A percentile compares a stretch with the other conserved stretches of the same genome.
Conservation (phyloP, 92 coral and sea anemone species). For the Actinostola sp. region DNA sequence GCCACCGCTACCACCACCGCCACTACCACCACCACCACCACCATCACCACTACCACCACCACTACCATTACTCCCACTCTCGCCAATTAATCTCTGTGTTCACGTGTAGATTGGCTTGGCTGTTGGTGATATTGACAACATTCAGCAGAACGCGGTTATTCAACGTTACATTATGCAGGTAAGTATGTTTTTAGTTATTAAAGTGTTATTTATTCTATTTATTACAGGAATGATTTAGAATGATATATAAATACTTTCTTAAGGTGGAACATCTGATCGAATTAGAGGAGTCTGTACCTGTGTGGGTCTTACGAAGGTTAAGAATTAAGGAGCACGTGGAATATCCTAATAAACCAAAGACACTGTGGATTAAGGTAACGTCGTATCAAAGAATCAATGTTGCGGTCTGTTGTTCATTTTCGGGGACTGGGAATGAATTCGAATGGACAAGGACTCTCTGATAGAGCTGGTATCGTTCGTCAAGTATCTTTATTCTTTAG, state of each 20-base stretch:
- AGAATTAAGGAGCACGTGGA: slow-evolving; percentile 41
- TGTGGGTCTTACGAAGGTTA: slow-evolving; percentile 33
- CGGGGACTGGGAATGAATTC: too few species aligned
- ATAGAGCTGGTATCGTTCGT: too few species aligned
- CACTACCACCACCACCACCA: too few species aligned
- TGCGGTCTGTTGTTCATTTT: slow-evolving; percentile 1
- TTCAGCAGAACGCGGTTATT: slow-evolving; percentile 45
- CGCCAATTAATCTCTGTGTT: background rate
- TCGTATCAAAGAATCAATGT: too few species aligned
- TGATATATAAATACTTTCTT: too few species aligned
- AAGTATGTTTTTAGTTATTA: background rate
- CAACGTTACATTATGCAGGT: slow-evolving; percentile 47
- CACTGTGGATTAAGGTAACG: slow-evolving; percentile 27
- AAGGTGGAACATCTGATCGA: slow-evolving; percentile 52
- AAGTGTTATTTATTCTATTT: too few species aligned
- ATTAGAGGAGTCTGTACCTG: slow-evolving; percentile 47
- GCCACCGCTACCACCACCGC: too few species aligned
- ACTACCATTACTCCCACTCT: too few species aligned
- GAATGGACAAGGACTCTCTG: too few species aligned
- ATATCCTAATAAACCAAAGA: slow-evolving; percentile 38
- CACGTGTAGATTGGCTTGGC: slow-evolving; percentile 37
- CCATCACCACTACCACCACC: too few species aligned
- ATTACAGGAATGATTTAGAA: too few species aligned
- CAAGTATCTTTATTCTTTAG: too few species aligned
- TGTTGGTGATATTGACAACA: slow-evolving; percentile 53